phyloP scores from a whole-genome alignment of 1,140 invertebrate species.

The Plectrocnemia conspersa region DNA sequence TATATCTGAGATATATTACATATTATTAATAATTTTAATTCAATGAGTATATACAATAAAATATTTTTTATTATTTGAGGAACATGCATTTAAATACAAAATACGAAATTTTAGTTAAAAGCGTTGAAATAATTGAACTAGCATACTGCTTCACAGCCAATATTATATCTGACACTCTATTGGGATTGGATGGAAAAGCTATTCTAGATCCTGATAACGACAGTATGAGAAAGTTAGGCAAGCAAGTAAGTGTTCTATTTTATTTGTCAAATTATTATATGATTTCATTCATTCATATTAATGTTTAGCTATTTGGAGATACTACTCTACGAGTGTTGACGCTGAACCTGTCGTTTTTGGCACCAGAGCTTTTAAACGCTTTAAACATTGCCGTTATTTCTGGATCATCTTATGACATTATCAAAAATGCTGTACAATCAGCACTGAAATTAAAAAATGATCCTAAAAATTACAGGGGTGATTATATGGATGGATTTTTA shows the following conservation, averaged over 20 bases:
- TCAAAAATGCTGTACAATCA: conserved; percentile 9
- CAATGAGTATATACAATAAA: too few relatives aligned
- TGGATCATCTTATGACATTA: conserved; percentile 11
- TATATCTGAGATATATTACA: too few relatives aligned
- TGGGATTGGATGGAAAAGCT: conserved; percentile 20
- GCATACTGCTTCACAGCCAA: conserved; percentile 16
- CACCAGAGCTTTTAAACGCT: conserved; percentile 16
- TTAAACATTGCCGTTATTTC: conserved; percentile 20
- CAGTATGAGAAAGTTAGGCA: conserved; percentile 19
- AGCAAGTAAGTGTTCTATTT: conserved; percentile 10
- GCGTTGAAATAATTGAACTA: conserved; percentile 22
- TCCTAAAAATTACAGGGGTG: conserved; percentile 8
- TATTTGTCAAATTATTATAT: too few relatives aligned
- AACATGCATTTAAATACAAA: too few relatives aligned
- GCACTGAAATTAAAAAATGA: neutral
- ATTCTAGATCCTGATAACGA: conserved; percentile 18
- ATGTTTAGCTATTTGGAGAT: too few relatives aligned
- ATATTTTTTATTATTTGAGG: too few relatives aligned
- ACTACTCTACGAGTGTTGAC: conserved; percentile 15
- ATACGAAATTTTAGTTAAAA: conserved; percentile 13
- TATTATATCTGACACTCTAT: conserved; percentile 24
- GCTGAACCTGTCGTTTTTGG: conserved; percentile 22
- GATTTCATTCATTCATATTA: too few relatives aligned
- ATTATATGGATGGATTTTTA: conserved; percentile 25
- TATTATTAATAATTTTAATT: too few relatives aligned